phyloP scores from a whole-genome alignment of 2,797 vertebrate genomes.

The Rhadinocentrus ornatus region DNA sequence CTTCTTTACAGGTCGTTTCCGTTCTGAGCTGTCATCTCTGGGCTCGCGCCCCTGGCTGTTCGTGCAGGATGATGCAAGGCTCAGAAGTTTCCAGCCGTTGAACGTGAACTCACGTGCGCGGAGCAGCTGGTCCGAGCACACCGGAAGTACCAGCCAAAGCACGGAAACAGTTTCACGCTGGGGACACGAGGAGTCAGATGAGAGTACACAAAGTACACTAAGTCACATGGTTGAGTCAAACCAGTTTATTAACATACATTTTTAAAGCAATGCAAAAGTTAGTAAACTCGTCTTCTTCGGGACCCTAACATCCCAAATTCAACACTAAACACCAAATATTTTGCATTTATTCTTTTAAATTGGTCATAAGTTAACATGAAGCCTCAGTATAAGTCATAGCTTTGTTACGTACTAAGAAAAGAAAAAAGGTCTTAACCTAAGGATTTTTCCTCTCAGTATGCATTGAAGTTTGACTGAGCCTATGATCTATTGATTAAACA shows the following conservation, averaged over 20 bases:
- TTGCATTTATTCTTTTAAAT: neutral
- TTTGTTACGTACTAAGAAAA: neutral
- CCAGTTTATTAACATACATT: neutral
- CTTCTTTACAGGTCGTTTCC: neutral
- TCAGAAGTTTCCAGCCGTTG: constrained; percentile 10
- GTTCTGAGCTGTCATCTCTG: neutral
- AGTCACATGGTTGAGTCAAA: neutral
- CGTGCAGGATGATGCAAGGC: constrained; percentile 61
- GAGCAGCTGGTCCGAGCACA: neutral
- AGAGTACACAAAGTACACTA: neutral
- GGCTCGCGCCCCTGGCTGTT: neutral
- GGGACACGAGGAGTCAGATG: neutral
- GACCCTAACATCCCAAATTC: neutral
- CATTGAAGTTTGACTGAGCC: too few relatives aligned
- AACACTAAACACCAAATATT: neutral
- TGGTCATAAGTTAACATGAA: neutral
- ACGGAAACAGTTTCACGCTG: constrained; percentile 21
- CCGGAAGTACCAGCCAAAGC: constrained; percentile 35
- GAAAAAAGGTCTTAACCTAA: neutral
- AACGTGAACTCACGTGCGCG: neutral
- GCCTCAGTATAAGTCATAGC: too few relatives aligned
- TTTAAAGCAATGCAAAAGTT: neutral
- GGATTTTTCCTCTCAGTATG: too few relatives aligned
- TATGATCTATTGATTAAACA: too few relatives aligned
- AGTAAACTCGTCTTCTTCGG: neutral